A percentile compares a stretch with the other conserved stretches of the same genome.
Evolutionary conservation across 2,797 vertebrate genomes (phyloP).

Genomic region (Chrysolophus pictus): DNA sequence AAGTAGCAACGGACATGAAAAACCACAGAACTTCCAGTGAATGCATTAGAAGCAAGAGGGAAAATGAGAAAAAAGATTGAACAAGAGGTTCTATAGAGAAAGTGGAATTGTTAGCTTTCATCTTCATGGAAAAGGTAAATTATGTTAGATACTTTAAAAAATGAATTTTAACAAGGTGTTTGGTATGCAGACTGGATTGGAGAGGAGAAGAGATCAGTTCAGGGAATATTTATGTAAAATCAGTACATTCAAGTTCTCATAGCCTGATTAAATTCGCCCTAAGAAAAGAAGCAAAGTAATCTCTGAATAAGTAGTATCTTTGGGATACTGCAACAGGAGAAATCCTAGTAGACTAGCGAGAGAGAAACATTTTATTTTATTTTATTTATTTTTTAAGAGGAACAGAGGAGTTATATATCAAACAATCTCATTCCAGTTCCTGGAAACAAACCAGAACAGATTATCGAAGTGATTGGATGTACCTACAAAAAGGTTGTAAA

Average conservation of each 20-base stretch:
- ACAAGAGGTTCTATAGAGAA: background rate
- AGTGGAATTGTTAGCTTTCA: background rate
- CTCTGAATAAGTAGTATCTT: constrained; percentile 1
- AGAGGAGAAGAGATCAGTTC: background rate
- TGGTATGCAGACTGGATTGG: background rate
- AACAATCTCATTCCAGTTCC: background rate
- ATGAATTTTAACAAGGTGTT: constrained; percentile 27
- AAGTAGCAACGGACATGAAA: background rate
- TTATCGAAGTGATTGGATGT: background rate
- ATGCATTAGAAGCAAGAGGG: background rate
- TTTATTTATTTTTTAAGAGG: background rate
- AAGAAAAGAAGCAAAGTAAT: background rate
- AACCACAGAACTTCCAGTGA: background rate
- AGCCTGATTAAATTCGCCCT: background rate
- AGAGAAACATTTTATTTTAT: background rate
- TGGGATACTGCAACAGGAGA: background rate
- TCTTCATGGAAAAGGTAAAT: background rate
- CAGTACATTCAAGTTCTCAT: background rate
- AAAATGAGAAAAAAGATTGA: background rate
- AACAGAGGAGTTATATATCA: background rate
- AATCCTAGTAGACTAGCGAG: background rate
- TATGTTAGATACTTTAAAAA: background rate
- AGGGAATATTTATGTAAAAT: background rate
- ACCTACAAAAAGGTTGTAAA: background rate
- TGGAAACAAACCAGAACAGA: background rate